These are phyloP conservation scores for Sipha maydis DNA, from an alignment of 2,888 invertebrate species.

Conservation along the genomic window DNA sequence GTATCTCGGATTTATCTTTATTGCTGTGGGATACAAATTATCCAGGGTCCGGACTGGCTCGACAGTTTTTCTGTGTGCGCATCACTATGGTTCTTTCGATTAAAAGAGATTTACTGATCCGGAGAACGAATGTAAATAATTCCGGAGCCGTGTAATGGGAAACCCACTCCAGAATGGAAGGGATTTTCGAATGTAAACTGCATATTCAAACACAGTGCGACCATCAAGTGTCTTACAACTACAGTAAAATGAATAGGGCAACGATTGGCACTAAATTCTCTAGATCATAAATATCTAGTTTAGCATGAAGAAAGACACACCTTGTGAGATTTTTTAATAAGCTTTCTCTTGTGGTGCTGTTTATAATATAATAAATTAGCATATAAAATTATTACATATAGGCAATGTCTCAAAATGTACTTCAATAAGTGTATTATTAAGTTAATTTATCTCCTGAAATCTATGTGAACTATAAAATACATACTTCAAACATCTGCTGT, in stretches of 20 bases:
- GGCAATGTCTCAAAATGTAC: not conserved
- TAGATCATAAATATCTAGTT: slow-evolving; percentile 9
- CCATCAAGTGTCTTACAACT: not conserved
- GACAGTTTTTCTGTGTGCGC: not conserved
- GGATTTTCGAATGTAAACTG: not conserved
- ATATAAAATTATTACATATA: not conserved
- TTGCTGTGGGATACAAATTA: slow-evolving; percentile 42
- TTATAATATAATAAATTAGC: not conserved
- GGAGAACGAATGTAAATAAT: slow-evolving; percentile 18
- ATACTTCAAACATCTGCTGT: not conserved
- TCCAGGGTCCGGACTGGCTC: not conserved
- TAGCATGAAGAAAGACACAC: not conserved
- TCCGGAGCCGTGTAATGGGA: not conserved
- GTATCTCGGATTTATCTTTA: slow-evolving; percentile 34
- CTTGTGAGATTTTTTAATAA: not conserved
- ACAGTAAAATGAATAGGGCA: not conserved
- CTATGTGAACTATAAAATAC: not conserved
- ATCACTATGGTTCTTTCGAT: slow-evolving; percentile 30
- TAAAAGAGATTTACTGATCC: slow-evolving; percentile 33
- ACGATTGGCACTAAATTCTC: not conserved
- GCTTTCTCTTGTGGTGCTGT: not conserved
- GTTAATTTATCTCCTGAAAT: not conserved
- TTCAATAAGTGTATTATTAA: not conserved
- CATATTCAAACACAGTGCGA: not conserved
- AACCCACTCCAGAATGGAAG: not conserved